Conservation (phyloP, 2,888 invertebrate species). For the Limnephilus auricula region DNA sequence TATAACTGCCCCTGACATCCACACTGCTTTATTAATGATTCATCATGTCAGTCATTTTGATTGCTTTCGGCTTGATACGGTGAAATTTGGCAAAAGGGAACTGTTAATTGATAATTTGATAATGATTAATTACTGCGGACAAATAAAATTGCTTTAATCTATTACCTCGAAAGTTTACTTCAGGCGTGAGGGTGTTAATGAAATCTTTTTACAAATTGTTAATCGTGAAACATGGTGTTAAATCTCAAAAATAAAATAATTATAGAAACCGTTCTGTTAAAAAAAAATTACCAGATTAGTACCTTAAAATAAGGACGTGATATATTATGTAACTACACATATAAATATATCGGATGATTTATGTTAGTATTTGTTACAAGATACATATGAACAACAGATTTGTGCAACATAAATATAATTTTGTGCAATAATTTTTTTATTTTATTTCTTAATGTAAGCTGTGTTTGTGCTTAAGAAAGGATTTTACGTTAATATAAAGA, state of each 20-base stretch:
- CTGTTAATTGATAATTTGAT: background rate
- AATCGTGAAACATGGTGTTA: no score
- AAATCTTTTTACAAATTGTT: background rate
- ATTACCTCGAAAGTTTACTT: background rate
- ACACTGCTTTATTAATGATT: conserved; percentile 45
- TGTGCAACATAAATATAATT: no score
- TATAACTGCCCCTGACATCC: background rate
- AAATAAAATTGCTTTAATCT: background rate
- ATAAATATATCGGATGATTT: no score
- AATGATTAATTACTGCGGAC: background rate
- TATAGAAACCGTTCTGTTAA: background rate
- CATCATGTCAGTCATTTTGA: conserved; percentile 34
- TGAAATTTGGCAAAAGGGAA: conserved; percentile 19
- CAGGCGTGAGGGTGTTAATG: background rate
- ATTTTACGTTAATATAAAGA: no score
- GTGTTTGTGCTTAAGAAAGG: no score
- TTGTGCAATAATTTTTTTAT: no score
- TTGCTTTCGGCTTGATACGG: background rate
- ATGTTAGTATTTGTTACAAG: no score
- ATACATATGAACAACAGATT: no score
- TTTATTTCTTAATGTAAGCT: no score
- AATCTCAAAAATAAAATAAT: background rate
- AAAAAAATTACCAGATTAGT: background rate
- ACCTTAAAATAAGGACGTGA: no score
- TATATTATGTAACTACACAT: no score